Percentiles rank a stretch among this genome's conserved stretches.
Conservation (phyloP, 2,888 invertebrate species). For the Agrochola litura region DNA sequence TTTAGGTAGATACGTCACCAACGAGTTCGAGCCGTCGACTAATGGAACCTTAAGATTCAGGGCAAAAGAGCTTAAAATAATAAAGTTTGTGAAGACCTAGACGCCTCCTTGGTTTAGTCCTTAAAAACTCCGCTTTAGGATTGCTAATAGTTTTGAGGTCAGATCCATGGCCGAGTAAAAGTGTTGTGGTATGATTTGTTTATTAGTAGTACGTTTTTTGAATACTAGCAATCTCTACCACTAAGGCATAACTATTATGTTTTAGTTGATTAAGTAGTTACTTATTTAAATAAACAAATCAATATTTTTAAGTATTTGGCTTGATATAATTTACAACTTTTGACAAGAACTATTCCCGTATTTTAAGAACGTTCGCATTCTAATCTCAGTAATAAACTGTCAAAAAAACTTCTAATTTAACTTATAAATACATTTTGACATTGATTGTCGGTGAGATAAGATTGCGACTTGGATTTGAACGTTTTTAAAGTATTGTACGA, state of each 20-base stretch:
- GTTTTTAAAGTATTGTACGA: background rate
- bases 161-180: background rate
- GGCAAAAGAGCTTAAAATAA: constrained; percentile 24
- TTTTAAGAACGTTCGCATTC: background rate
- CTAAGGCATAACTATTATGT: background rate
- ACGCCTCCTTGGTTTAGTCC: constrained; percentile 31
- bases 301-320: background rate
- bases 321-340: background rate
- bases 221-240: background rate
- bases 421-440: background rate
- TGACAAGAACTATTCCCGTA: background rate
- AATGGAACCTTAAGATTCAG: constrained; percentile 7
- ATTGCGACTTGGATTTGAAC: background rate
- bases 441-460: background rate
- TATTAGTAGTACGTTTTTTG: background rate
- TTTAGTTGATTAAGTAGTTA: background rate
- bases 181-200: background rate
- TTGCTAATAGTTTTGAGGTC: constrained; percentile 26
- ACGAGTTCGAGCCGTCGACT: no score
- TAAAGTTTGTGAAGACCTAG: constrained; percentile 26
- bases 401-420: background rate
- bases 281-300: background rate
- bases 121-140: constrained; percentile 3
- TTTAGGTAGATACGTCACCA: no score
- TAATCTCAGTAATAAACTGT: background rate